Percentiles rank a stretch among this genome's conserved stretches.
Conservation (phyloP, 2,888 invertebrate genomes). For the Meloe dianella region DNA sequence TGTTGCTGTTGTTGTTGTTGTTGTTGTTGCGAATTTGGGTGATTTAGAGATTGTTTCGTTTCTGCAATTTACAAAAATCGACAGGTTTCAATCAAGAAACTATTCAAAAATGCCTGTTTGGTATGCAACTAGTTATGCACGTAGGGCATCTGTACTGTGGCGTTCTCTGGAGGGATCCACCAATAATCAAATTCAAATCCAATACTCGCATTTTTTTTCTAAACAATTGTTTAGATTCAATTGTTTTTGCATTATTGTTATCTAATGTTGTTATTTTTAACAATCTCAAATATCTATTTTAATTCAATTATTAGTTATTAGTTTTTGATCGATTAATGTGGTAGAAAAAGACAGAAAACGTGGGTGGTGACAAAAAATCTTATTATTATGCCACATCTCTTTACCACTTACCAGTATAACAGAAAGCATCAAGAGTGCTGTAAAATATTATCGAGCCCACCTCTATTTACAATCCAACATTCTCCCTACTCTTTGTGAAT, state of each 20-base stretch:
- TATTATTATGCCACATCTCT: slow-evolving; percentile 44
- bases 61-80: slow-evolving; percentile 44
- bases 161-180: background rate
- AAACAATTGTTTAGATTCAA: too few relatives aligned
- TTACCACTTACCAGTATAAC: slow-evolving; percentile 43
- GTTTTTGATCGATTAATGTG: background rate
- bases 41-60: slow-evolving; percentile 48
- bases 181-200: background rate
- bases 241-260: too few relatives aligned
- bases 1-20: slow-evolving; percentile 41
- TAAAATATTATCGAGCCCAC: slow-evolving; percentile 15
- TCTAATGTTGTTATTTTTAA: too few relatives aligned
- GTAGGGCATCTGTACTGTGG: background rate
- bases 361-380: slow-evolving; percentile 34
- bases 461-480: background rate
- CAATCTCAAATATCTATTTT: too few relatives aligned
- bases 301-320: background rate
- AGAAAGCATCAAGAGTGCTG: slow-evolving; percentile 37
- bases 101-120: background rate
- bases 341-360: slow-evolving; percentile 14
- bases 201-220: background rate
- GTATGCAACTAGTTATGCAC: background rate
- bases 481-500: background rate
- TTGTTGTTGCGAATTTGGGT: slow-evolving; percentile 17
- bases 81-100: too few relatives aligned